These are phyloP conservation scores for Lasiurus cinereus DNA, from an alignment of 2,113 vertebrate species.

Conservation along the genomic window DNA sequence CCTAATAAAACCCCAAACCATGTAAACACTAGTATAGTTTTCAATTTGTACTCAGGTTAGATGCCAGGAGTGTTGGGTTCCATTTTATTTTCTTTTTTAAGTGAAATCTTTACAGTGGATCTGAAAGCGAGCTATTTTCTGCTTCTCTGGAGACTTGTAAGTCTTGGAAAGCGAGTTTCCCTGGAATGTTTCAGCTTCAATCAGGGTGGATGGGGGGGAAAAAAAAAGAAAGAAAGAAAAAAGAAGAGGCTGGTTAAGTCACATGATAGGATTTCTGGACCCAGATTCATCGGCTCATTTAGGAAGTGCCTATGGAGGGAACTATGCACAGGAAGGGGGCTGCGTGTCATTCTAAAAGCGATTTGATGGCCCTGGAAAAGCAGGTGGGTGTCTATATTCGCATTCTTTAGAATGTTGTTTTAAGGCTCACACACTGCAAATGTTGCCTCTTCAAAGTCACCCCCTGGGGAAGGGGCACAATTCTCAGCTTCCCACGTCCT, in stretches of 20 bases:
- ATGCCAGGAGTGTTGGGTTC: constrained; percentile 77
- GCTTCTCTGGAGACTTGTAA: constrained; percentile 78
- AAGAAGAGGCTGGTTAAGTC: constrained; percentile 53
- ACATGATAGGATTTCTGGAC: constrained; percentile 74
- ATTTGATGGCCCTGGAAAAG: constrained; percentile 68
- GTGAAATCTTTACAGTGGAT: constrained; percentile 79
- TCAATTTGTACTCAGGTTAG: constrained; percentile 84
- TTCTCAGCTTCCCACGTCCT: background rate
- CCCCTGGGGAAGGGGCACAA: background rate
- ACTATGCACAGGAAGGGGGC: constrained; percentile 14
- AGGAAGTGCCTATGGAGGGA: constrained; percentile 44
- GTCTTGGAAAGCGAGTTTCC: constrained; percentile 78
- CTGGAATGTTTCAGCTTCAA: constrained; percentile 79
- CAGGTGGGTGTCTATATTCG: constrained; percentile 53
- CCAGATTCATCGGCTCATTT: constrained; percentile 57
- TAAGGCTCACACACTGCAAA: background rate
- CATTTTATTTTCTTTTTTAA: constrained; percentile 80
- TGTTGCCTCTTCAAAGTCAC: background rate
- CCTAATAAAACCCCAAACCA: constrained; percentile 81
- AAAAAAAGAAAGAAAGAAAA: background rate
- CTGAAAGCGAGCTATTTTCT: constrained; percentile 80
- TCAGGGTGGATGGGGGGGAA: constrained; percentile 39
- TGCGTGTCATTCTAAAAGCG: constrained; percentile 60
- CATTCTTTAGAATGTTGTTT: constrained; percentile 29
- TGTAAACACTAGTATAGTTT: constrained; percentile 82